phyloP scores from a whole-genome alignment of 2,888 invertebrate species.

The Protula sp. region DNA sequence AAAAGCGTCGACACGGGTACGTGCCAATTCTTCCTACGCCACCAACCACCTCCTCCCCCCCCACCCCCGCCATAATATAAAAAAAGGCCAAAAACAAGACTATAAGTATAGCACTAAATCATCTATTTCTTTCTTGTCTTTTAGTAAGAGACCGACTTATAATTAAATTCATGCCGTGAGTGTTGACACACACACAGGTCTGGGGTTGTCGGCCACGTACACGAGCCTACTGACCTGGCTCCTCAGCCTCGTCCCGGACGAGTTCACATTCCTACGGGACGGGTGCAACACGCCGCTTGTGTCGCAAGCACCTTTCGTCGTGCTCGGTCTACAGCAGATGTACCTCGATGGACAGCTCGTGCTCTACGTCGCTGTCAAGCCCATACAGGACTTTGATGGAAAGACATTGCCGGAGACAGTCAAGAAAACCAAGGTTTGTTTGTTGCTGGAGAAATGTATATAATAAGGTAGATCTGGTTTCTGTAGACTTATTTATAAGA shows the following conservation, averaged over 20 bases:
- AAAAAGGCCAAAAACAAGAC: too few species aligned
- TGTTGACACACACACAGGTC: too few species aligned
- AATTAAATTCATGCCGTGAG: too few species aligned
- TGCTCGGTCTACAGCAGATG: conserved; percentile 45
- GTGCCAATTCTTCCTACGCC: neutral
- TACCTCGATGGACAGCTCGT: conserved; percentile 37
- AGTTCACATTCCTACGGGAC: conserved; percentile 30
- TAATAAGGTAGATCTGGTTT: too few species aligned
- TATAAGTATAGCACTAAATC: too few species aligned
- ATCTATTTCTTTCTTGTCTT: too few species aligned
- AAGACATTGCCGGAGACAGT: conserved; percentile 20
- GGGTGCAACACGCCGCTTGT: neutral
- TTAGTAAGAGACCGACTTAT: too few species aligned
- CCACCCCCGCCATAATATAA: too few species aligned
- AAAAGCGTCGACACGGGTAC: conserved; percentile 43
- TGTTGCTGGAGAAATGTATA: too few species aligned
- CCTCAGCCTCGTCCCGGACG: conserved; percentile 39
- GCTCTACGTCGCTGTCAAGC: conserved; percentile 38
- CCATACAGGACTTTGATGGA: conserved; percentile 30
- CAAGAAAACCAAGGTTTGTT: conserved; percentile 37
- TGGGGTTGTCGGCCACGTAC: conserved; percentile 40
- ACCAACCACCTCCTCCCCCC: too few species aligned
- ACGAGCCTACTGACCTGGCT: conserved; percentile 43
- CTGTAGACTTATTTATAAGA: too few species aligned
- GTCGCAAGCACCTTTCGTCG: conserved; percentile 32